Base-by-base conservation (phyloP, 2,888 invertebrate genomes). In the Xestia sexstrigata region DNA sequence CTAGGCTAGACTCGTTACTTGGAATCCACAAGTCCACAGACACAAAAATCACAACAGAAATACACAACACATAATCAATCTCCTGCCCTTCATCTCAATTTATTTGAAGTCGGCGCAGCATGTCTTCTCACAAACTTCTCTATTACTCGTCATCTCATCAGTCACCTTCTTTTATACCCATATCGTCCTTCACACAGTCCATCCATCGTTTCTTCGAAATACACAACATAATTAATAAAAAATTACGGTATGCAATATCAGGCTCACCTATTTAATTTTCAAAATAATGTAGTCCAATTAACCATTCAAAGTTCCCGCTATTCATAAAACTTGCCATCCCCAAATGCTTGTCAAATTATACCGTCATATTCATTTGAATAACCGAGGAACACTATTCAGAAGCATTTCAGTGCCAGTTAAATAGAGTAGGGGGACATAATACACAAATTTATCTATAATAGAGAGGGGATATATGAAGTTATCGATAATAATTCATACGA, bases 401-500 rank as follows among this genome's bases (percentile, higher is more conserved):
- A 65, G 45, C 47, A 62, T 69, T 71, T 70, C 35, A 71, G 15
- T 73, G 26, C 26, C 65, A 60, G 26, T 58, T 82, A 70, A 77
- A 78, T 78, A 60, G 70, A 68, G 47, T 55, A 42, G 23, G 68
- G 55, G 68, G 55, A 60, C 65, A 66, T 69, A 73, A 66, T 45
- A 80, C 35, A 74, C 60, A 30, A 17, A 30, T 15, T 70, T 83
- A 66, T 62, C 67, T 72, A 76, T 78, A 81, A 81, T 81, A 55
- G 72, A 62, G 67, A 66, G 45, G 39, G 45, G 49, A 55, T 67
- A 76, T 65, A 78, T 35, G 23, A 26, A 78, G 72, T 71, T 84
- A 74, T 60, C 71, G 74, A 78, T 76, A 76, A 76, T 86, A 84
- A 89, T 89, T 86, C 79, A 82, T 84, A 81, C 73, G 81, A 82